These are phyloP conservation scores for Zosterops japonicus DNA, from an alignment of 2,113 vertebrate genomes.

Conservation along the genomic window DNA sequence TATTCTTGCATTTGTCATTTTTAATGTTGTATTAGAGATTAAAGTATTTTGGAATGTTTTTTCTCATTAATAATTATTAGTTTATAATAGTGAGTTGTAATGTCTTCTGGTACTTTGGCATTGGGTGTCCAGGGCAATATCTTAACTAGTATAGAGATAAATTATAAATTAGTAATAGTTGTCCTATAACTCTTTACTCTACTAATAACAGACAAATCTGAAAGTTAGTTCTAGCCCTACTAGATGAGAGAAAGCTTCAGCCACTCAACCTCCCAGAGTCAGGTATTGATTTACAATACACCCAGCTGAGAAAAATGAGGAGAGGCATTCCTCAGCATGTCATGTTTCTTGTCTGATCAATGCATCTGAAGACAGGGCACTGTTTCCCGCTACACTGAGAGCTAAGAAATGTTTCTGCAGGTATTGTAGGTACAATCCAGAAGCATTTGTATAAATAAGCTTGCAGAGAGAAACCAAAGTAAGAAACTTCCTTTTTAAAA, in stretches of 20 bases:
- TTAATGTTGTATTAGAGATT: background rate
- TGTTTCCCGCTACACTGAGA: background rate
- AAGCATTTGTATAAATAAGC: background rate
- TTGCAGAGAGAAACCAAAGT: background rate
- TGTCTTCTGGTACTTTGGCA: background rate
- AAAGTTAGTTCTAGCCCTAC: background rate
- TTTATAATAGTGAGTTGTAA: background rate
- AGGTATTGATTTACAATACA: background rate
- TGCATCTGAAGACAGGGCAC: background rate
- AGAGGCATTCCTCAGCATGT: background rate
- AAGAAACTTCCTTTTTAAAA: background rate
- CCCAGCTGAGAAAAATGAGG: background rate
- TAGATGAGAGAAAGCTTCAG: background rate
- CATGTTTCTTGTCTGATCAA: background rate
- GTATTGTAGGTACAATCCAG: accelerated
- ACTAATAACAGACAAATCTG: background rate
- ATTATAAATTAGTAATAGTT: background rate
- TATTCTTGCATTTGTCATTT: background rate
- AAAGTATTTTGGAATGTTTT: background rate
- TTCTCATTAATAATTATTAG: background rate
- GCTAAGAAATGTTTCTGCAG: background rate
- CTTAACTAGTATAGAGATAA: background rate
- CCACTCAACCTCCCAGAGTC: background rate
- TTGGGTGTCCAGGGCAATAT: background rate
- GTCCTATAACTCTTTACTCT: background rate